phyloP scores from a whole-genome alignment of 2,888 invertebrate genomes.

The Limnephilus lunatus region DNA sequence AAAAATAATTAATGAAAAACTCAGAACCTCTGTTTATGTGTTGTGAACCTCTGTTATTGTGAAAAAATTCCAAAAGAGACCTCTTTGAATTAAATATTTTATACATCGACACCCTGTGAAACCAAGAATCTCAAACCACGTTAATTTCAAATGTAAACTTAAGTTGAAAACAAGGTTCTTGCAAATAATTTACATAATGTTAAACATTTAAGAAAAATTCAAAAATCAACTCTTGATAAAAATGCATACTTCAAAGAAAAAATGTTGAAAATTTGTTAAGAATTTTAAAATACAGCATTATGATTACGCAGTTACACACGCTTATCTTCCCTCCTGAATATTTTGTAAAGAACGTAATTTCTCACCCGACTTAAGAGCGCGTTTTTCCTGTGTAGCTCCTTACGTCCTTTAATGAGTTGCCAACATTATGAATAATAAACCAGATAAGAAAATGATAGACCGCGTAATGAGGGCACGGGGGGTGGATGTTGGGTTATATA shows the following conservation, averaged over 20 bases:
- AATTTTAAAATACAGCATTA: neutral
- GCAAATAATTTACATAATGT: neutral
- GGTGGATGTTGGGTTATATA: neutral
- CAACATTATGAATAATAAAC: conserved; percentile 64
- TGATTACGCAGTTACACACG: neutral
- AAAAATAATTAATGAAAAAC: too few species aligned
- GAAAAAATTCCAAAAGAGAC: neutral
- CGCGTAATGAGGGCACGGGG: conserved; percentile 6
- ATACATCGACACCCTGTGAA: neutral
- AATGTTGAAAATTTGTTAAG: neutral
- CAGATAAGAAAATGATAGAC: conserved; percentile 64
- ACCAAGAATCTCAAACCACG: neutral
- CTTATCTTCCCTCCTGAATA: neutral
- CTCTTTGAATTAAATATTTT: neutral
- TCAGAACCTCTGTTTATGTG: neutral
- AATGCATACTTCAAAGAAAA: neutral
- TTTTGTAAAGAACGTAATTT: neutral
- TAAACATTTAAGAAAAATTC: neutral
- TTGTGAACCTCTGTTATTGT: neutral
- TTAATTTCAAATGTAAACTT: neutral
- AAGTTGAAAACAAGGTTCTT: neutral
- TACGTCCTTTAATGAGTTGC: conserved; percentile 60
- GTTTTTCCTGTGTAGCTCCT: conserved; percentile 51
- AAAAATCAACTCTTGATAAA: neutral
- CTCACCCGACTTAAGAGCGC: conserved; percentile 1